Evolutionary conservation across 53 echinoderm and acorn worm genomes (phyloP).

Genomic region (Stichopus horrens): DNA sequence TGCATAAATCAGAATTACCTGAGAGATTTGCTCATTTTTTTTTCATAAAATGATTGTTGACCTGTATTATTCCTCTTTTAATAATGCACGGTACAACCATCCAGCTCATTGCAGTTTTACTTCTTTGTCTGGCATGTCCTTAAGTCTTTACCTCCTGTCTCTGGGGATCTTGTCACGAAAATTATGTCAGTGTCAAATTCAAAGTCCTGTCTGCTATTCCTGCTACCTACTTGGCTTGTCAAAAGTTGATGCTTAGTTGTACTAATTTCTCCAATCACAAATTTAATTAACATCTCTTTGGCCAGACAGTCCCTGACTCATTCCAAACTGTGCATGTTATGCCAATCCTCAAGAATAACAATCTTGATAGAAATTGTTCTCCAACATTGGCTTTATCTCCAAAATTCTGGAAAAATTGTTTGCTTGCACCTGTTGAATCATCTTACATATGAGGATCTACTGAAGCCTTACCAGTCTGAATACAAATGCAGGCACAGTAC

Average conservation of each 20-base stretch:
- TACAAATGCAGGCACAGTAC: slow-evolving; percentile 53
- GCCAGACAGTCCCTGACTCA: slow-evolving; percentile 43
- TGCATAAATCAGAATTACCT: neutral
- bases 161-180: slow-evolving; percentile 37
- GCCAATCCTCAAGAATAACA: slow-evolving; percentile 52
- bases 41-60: neutral
- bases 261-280: slow-evolving; percentile 43
- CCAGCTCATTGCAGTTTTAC: neutral
- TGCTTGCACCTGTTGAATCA: slow-evolving; percentile 39
- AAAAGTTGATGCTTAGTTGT: slow-evolving; percentile 20
- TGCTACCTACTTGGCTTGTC: slow-evolving; percentile 53
- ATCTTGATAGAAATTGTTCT: slow-evolving; percentile 47
- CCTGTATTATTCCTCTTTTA: neutral
- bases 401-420: slow-evolving; percentile 54
- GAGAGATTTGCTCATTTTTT: slow-evolving; percentile 11
- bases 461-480: slow-evolving; percentile 56
- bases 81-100: neutral
- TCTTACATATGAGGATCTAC: slow-evolving; percentile 31
- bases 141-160: neutral
- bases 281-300: slow-evolving; percentile 57
- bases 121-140: neutral
- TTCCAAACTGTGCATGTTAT: slow-evolving; percentile 53
- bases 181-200: slow-evolving; percentile 50
- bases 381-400: slow-evolving; percentile 53
- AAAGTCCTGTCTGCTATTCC: slow-evolving; percentile 53